Conservation (phyloP, 2,797 vertebrate species). For the Esox lucius region DNA sequence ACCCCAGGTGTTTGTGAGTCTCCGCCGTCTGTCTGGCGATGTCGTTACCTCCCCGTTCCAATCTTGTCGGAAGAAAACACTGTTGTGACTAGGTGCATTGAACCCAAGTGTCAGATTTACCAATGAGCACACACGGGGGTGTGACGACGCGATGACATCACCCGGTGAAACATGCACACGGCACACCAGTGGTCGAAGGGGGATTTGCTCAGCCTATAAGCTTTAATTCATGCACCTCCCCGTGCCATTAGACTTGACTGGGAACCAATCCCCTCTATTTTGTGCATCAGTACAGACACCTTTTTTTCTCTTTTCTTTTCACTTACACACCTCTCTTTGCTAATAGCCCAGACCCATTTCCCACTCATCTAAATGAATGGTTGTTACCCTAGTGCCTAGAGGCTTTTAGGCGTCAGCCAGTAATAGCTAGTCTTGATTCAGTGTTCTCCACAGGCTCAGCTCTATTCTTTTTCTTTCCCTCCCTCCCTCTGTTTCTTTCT, state of each 20-base stretch:
- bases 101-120: too few species aligned
- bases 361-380: constrained; percentile 13
- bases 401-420: background rate
- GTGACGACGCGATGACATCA: too few species aligned
- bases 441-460: background rate
- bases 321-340: constrained; percentile 3
- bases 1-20: too few species aligned
- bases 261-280: background rate
- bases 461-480: background rate
- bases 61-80: too few species aligned
- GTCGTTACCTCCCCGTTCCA: too few species aligned
- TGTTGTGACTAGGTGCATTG: too few species aligned
- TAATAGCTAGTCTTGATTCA: constrained; percentile 1
- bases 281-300: background rate
- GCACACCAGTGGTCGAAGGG: too few species aligned
- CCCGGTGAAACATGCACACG: too few species aligned
- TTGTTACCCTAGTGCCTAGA: background rate
- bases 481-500: background rate
- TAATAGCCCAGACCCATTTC: constrained; percentile 4
- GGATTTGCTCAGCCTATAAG: background rate
- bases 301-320: background rate
- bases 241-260: background rate
- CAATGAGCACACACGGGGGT: too few species aligned
- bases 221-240: background rate
- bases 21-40: too few species aligned